Conservation (phyloP, 2,113 vertebrate genomes). For the Brachyhypopomus gauderio region DNA sequence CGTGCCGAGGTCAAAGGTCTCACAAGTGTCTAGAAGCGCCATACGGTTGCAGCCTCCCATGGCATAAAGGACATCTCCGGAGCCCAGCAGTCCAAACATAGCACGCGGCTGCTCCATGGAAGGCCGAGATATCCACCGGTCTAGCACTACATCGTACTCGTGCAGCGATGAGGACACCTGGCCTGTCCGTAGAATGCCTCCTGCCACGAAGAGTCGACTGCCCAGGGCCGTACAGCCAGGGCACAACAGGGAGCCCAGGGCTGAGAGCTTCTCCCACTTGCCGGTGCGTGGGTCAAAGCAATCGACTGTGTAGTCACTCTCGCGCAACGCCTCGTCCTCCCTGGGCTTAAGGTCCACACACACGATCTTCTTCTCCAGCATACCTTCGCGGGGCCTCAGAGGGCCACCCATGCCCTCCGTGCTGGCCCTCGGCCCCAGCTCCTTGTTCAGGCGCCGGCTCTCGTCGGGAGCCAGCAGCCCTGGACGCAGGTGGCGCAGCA, state of each 20-base stretch:
- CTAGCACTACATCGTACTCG: conserved; percentile 76
- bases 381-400: conserved; percentile 77
- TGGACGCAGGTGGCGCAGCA: conserved; percentile 77
- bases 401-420: conserved; percentile 73
- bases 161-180: conserved; percentile 76
- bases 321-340: conserved; percentile 69
- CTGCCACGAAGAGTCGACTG: conserved; percentile 77
- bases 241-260: conserved; percentile 75
- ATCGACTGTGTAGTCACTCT: conserved; percentile 75
- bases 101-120: conserved; percentile 73
- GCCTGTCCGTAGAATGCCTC: conserved; percentile 74
- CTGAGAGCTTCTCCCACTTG: conserved; percentile 80
- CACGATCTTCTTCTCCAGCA: conserved; percentile 84
- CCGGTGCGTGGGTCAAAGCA: conserved; percentile 80
- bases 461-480: conserved; percentile 78
- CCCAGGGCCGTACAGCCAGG: conserved; percentile 78
- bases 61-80: conserved; percentile 74
- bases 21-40: conserved; percentile 71
- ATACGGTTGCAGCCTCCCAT: conserved; percentile 78
- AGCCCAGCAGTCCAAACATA: conserved; percentile 78
- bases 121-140: conserved; percentile 76
- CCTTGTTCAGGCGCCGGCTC: conserved; percentile 73
- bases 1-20: conserved; percentile 68
- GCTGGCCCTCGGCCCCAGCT: conserved; percentile 68
- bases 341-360: conserved; percentile 78